Conservation (phyloP, 2,888 invertebrate genomes). For the Trichopria drosophilae region DNA sequence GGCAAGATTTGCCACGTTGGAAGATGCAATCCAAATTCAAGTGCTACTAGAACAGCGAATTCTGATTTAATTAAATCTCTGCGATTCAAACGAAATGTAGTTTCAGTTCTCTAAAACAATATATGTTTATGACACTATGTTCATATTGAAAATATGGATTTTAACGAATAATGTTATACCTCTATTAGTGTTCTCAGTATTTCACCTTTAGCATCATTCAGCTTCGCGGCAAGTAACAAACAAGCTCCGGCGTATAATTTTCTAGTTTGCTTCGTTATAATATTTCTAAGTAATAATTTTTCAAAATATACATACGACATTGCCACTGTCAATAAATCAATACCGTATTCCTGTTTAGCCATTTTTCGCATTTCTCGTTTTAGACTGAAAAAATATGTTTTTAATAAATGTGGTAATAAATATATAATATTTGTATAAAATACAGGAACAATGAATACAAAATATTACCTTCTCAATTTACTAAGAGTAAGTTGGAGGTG, state of each 20-base stretch:
- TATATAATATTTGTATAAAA: background rate
- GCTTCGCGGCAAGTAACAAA: conserved; percentile 89
- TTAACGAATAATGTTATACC: conserved; percentile 60
- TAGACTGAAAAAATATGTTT: conserved; percentile 62
- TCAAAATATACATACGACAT: conserved; percentile 99
- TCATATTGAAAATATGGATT: conserved; percentile 11
- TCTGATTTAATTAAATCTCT: conserved; percentile 90
- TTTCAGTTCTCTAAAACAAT: conserved; percentile 78
- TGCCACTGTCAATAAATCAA: conserved; percentile 89
- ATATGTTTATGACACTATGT: background rate
- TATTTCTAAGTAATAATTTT: conserved; percentile 85
- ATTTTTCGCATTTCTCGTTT: conserved; percentile 95
- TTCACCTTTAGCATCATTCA: conserved; percentile 95
- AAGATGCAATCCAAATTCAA: conserved; percentile 92
- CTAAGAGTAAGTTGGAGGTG: conserved; percentile 91
- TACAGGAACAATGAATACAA: background rate
- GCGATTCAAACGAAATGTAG: conserved; percentile 84
- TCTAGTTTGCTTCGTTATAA: conserved; percentile 93
- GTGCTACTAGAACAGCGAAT: conserved; percentile 90
- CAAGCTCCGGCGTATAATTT: conserved; percentile 96
- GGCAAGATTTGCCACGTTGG: conserved; percentile 91
- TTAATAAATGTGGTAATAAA: background rate
- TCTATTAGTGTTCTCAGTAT: conserved; percentile 84
- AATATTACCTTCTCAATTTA: conserved; percentile 84
- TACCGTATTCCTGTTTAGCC: conserved; percentile 78